Base-by-base conservation (phyloP, 2,888 invertebrate genomes). In the Pseudococcus viburni region DNA sequence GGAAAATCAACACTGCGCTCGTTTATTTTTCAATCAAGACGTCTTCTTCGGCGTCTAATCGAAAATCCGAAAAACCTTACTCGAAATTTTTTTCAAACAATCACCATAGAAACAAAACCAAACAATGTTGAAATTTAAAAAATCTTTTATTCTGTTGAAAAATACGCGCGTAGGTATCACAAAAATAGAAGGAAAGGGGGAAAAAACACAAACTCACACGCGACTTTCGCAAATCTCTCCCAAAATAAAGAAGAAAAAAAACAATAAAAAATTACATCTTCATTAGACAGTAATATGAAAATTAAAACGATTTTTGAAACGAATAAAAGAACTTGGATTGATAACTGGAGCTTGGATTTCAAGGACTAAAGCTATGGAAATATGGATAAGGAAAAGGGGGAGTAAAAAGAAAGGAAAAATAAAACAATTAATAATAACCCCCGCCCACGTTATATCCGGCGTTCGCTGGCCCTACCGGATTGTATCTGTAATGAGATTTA, bases 401-500 rank as follows among this genome's bases (percentile, higher is more conserved):
- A 73, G 11, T 5, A 73, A 46, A 5, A 42, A 46, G 19, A 83
- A 33, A 19, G 48, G 19, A 51, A 51, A 84, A 48, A 83, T 7
- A 83, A 46, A 12, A 85, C 22, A n/a, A 6, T 46, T 85, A 88
- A 55, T 88, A 88, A 84, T 89, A 89, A 22, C 89, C 89, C 59
- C 89, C 89, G 26, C 89, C 89, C 48, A 89, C 84, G 85, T 89
- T 89, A 64, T 89, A 89, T 26, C 89, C 88, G n/a, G 87, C 86
- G 39, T 89, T 88, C 33, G 89, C 89, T 42, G 89, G 80, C 15
- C 89, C 89, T 9, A 89, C 89, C 33, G 89, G 89, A 73, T 89
- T 89, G 84, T 89, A 89, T 77, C 89, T 88, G 59, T 89, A 89
- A 88, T 88, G 89, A 73, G 89, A 89, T 83, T 89, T 89, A 89